Base-by-base conservation (phyloP, 1,140 invertebrate genomes). In the Oncopeltus fasciatus region DNA sequence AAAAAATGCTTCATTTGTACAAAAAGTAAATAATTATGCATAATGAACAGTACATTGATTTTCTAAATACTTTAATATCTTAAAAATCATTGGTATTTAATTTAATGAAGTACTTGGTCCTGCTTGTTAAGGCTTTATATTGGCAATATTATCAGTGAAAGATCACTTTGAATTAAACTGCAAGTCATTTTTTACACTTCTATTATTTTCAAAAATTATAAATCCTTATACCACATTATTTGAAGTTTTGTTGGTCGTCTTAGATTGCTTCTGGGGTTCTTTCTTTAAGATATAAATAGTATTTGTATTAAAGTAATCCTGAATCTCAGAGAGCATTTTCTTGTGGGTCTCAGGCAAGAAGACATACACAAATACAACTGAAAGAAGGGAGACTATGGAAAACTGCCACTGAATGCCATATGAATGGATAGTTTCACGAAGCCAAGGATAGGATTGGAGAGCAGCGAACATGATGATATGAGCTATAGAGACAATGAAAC, bases 301-400 rank as follows among this genome's bases (percentile, higher is more conserved):
- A 67, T 78, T 76, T 31, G 73, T 71, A 12, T 74, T 69, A 67
- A 81, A 82, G 66, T 82, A 80, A n/a, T 77, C 74, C 64, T 82
- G 77, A 63, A 88, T 86, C 68, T 87, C 83, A 1, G 78, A 78
- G 1, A 86, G 71, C 60, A 80, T 81, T 68, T 81, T 84, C 14
- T 77, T 78, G 69, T 86, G 84, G 0, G 86, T 88, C 72, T 88
- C 86, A 0, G 85, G 85, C 14, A 88, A 72, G 67, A 83, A 74
- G 11, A 85, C 67, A 62, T 77, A 79, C 8, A 81, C 80, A 67
- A 82, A 84, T 1, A 80, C 65, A 0, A 76, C 68, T 1, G 80
- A 78, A 0, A 78, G 65, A 1, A 84, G 63, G 0, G 82, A 81
- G 47, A 86, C 70, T 0, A 75, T 78, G 2, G 85, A 76, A 71